Conservation (phyloP, 2,797 vertebrate genomes). For the Parauchenoglanis ngamensis region DNA sequence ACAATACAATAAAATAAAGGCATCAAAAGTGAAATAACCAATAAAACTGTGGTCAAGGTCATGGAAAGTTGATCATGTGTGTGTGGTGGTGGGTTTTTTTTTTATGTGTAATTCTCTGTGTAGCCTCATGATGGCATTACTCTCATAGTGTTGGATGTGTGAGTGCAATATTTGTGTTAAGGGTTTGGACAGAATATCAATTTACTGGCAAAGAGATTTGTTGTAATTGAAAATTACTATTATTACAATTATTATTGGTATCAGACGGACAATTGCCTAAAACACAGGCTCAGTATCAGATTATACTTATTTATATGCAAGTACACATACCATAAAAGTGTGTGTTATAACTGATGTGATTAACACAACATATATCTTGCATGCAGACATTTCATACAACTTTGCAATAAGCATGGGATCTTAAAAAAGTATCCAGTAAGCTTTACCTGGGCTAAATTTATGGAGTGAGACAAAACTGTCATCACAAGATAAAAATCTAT, state of each 20-base stretch:
- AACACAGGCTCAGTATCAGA: background rate
- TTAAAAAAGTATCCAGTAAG: background rate
- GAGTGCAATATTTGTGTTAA: background rate
- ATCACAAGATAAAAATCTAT: background rate
- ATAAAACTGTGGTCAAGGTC: background rate
- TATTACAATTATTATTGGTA: background rate
- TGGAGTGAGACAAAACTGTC: background rate
- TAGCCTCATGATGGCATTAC: constrained; percentile 59
- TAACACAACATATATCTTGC: background rate
- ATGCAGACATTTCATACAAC: background rate
- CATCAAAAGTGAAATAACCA: background rate
- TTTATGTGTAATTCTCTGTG: constrained; percentile 9
- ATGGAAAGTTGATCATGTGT: background rate
- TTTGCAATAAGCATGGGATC: background rate
- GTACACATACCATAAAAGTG: background rate
- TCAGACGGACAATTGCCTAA: background rate
- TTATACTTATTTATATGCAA: background rate
- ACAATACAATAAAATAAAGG: background rate
- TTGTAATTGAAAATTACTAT: background rate
- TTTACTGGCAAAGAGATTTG: background rate
- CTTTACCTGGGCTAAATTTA: constrained; percentile 3
- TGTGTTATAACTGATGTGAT: background rate
- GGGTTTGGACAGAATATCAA: background rate
- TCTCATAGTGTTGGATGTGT: constrained; percentile 8
- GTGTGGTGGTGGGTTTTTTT: background rate